Evolutionary conservation across 2,113 vertebrate genomes (phyloP), one percentile per base, ranked within the genome.

Genomic region (Erythrocercus mccallii): DNA sequence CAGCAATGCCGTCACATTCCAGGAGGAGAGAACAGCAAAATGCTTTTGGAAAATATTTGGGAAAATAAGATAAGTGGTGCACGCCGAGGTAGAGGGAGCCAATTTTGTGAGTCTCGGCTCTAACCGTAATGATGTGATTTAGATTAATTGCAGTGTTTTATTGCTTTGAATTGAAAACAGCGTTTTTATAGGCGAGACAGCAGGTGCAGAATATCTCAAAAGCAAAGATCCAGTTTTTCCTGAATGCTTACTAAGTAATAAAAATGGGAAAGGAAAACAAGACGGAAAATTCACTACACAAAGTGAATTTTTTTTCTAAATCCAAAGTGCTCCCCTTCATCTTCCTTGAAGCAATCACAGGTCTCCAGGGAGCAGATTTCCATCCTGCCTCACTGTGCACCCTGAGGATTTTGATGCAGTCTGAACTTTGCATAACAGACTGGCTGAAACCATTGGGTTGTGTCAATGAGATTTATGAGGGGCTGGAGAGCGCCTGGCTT

Each of bases 61-160:
- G 79, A 53, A 85, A 91, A 82, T 69, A 44, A 65, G 78, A 48
- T 62, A 96, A 93, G 92, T 81, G 85, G 51, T 84, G 24, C 71
- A 57, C 9, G 13, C 45, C 1, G 80, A 81, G 84, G 86, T 90
- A 60, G 79, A 86, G 66, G 48, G 50, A 89, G 73, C 73, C 88
- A 76, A 47, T 93, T 94, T 61, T 81, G 70, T n/a, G 84, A 96
- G 91, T 40, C 89, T 87, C 56, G 64, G 71, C 91, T 96, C 90
- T 84, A 91, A 94, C 85, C 6, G 70, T 76, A 96, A 96, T 92
- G 94, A 92, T 97, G 92, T 95, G 94, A 93, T 96, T 97, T 96
- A 95, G 94, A 95, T 97, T 97, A 96, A 97, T 95, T 97, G 95
- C 86, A 80, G 84, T 94, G 94, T 96, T 97, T 97, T 97, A 96